Percentiles rank a stretch among this genome's conserved stretches.
These are phyloP conservation scores for Pluvialis apricaria DNA, from an alignment of 2,113 vertebrate genomes.

Conservation along the genomic window DNA sequence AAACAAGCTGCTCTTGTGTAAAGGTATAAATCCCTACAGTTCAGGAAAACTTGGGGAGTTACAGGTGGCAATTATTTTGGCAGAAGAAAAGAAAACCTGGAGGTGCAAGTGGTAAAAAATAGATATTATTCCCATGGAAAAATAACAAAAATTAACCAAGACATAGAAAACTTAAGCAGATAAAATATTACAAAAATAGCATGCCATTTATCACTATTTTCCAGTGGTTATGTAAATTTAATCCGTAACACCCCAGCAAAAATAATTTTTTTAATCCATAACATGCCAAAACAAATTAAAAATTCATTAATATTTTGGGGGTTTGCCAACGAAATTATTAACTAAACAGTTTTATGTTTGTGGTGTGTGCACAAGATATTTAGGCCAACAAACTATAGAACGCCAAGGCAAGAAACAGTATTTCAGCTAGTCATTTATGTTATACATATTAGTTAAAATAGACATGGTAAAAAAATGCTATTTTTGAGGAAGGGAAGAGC, in stretches of 20 bases:
- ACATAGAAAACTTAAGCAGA: background rate
- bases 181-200: background rate
- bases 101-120: background rate
- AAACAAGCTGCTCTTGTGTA: background rate
- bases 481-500: background rate
- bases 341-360: background rate
- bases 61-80: background rate
- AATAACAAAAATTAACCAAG: background rate
- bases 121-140: background rate
- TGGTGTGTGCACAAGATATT: background rate
- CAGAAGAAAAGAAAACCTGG: background rate
- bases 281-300: background rate
- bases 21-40: background rate
- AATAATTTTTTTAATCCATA: background rate
- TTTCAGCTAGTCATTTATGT: background rate
- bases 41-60: background rate
- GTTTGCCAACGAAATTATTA: background rate
- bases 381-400: background rate
- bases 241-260: background rate
- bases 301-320: background rate
- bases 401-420: background rate
- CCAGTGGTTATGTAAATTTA: background rate
- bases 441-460: background rate
- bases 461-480: background rate
- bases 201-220: background rate